A percentile compares a stretch with the other conserved stretches of the same genome.
phyloP scores from a whole-genome alignment of 1,140 invertebrate species.

The Trichonephila clavipes region DNA sequence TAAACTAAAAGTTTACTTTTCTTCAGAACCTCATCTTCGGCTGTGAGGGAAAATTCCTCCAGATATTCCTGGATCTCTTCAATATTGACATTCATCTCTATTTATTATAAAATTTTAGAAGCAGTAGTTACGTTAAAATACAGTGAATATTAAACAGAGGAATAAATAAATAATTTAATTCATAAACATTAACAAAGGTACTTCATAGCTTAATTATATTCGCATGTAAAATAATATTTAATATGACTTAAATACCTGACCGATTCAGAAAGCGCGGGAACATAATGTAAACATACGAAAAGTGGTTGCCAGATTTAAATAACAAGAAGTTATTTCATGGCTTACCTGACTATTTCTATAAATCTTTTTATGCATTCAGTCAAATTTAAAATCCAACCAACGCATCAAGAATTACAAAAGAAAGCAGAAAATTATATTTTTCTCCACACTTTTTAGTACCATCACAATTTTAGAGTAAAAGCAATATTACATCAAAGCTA shows the following conservation, averaged over 20 bases:
- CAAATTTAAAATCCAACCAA: no score
- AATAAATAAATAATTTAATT: neutral
- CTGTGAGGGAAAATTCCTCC: conserved; percentile 13
- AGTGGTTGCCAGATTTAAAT: neutral
- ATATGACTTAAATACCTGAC: neutral
- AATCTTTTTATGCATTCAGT: no score
- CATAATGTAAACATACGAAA: neutral
- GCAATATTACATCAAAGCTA: no score
- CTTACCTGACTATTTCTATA: no score
- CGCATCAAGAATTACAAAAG: no score
- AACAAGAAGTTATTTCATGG: no score
- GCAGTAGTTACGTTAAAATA: neutral
- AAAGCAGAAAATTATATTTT: no score
- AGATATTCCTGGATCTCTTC: conserved; percentile 26
- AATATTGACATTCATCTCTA: neutral
- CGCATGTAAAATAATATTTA: no score
- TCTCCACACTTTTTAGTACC: no score
- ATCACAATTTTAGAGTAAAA: no score
- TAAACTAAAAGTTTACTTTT: conserved; percentile 38
- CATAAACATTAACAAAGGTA: neutral
- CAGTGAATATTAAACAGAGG: neutral
- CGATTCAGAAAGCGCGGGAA: conserved; percentile 12
- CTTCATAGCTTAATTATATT: no score
- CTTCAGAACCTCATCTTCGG: conserved; percentile 16
- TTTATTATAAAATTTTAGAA: neutral